Evolutionary conservation across 2,888 invertebrate genomes (phyloP).

Genomic region (Coenonympha glycerion): DNA sequence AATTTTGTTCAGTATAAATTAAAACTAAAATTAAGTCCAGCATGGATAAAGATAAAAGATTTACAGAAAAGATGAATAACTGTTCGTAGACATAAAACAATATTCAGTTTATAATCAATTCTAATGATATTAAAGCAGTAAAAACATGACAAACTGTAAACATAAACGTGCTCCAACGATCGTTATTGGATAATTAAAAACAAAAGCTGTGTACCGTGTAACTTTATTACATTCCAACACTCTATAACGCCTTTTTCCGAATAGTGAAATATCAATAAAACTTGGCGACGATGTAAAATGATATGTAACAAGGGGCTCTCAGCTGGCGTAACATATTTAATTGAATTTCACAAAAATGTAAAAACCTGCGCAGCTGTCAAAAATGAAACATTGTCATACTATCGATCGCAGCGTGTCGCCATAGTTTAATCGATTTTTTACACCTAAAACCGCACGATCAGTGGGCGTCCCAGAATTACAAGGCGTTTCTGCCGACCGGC

Average conservation of each 20-base stretch:
- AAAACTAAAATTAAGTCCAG: no score
- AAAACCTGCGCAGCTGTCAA: constrained; percentile 60
- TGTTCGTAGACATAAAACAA: constrained; percentile 6
- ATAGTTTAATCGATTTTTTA: constrained; percentile 74
- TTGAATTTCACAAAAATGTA: constrained; percentile 69
- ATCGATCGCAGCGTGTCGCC: constrained; percentile 74
- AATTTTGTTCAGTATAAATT: constrained; percentile 35
- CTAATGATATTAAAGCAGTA: constrained; percentile 13
- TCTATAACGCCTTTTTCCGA: constrained; percentile 40
- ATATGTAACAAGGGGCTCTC: constrained; percentile 60
- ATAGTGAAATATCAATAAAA: constrained; percentile 41
- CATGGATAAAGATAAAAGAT: no score
- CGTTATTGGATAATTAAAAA: constrained; percentile 25
- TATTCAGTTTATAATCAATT: constrained; percentile 11
- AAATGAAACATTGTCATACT: constrained; percentile 73
- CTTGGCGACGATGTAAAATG: constrained; percentile 56
- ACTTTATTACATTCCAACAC: constrained; percentile 43
- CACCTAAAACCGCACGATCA: constrained; percentile 71
- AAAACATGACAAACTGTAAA: constrained; percentile 24
- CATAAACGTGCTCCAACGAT: constrained; percentile 19
- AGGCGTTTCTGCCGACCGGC: constrained; percentile 64
- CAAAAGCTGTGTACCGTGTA: constrained; percentile 33
- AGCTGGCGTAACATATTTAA: constrained; percentile 63
- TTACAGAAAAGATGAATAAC: no score
- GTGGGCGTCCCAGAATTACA: constrained; percentile 69